These are phyloP conservation scores for Phycodurus eques DNA, from an alignment of 2,113 vertebrate species.

Conservation along the genomic window DNA sequence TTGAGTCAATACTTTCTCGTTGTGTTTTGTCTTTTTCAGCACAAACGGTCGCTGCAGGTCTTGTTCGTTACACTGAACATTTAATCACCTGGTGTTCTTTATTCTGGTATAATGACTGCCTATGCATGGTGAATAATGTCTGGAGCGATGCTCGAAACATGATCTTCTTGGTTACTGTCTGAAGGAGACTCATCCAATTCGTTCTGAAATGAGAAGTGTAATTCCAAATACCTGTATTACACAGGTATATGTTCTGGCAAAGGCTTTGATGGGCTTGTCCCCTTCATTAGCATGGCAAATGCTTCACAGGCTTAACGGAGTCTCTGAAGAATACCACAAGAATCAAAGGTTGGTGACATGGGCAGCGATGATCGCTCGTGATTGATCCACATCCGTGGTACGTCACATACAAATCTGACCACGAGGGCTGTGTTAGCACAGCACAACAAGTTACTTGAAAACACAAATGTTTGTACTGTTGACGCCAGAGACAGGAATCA, in stretches of 20 bases:
- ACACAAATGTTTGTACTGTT: background rate
- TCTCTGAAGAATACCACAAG: slow-evolving; percentile 31
- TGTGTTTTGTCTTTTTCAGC: slow-evolving; percentile 3
- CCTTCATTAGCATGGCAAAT: slow-evolving; percentile 25
- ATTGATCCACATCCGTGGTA: slow-evolving; percentile 40
- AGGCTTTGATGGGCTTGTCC: slow-evolving; percentile 21
- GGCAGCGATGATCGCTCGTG: slow-evolving; percentile 36
- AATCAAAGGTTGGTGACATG: slow-evolving; percentile 56
- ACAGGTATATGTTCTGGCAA: background rate
- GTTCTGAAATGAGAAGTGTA: background rate
- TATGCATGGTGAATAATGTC: slow-evolving; percentile 25
- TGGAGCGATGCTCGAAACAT: slow-evolving; percentile 2
- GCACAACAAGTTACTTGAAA: slow-evolving; percentile 10
- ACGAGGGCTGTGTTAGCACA: slow-evolving; percentile 7
- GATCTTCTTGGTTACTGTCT: slow-evolving; percentile 15
- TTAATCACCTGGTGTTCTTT: slow-evolving; percentile 24
- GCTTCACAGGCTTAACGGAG: slow-evolving; percentile 22
- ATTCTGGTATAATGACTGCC: slow-evolving; percentile 27
- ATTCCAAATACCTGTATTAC: background rate
- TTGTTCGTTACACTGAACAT: slow-evolving; percentile 6
- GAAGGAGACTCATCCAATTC: background rate
- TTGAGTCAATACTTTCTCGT: slow-evolving; percentile 7
- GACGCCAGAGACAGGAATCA: background rate
- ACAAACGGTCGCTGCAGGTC: slow-evolving; percentile 3
- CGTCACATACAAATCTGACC: slow-evolving; percentile 30